Base-by-base conservation (phyloP, 2,888 invertebrate species). In the Andrena flavipes region DNA sequence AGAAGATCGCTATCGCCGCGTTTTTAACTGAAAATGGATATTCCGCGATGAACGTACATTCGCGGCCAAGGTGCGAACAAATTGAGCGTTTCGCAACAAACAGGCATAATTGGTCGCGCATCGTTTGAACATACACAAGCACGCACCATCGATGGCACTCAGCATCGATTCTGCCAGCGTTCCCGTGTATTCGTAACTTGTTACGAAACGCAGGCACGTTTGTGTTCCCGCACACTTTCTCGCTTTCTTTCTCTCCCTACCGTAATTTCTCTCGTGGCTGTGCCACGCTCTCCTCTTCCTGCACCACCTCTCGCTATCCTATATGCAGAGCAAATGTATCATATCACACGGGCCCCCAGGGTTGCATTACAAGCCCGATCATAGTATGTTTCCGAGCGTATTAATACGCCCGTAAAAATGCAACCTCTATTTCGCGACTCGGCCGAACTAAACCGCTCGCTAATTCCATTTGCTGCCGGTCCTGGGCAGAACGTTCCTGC, bases 361-460 rank as follows among this genome's bases (percentile, higher is more conserved):
- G 93, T 79, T 92, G 92, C 92, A 93, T 93, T 93, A 92, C 91
- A 91, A 90, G 88, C 90, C 91, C 92, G 92, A 92, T 92, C 92
- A 91, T 92, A 90, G 91, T 91, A 90, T 86, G 90, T 91, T 91
- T 91, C 90, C 90, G 89, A 73, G 85, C 87, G 88, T 92, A 92
- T 92, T 93, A 92, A 92, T 93, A 90, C 90, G 86, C 73, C 87
- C 83, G 89, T 84, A 92, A 92, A 92, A 92, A 92, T 91, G 90
- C 89, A 85, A 85, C 86, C 86, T 85, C 86, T 89, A 91, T 90
- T 89, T 89, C 88, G 88, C 88, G 81, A 86, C 86, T 82, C 88
- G 82, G 60, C 75, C 81, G 80, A 86, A 88, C 91, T 88, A 88
- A 89, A 90, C 90, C 90, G 89, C 78, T 82, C 88, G 87, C 91